phyloP scores from a whole-genome alignment of 2,797 vertebrate species.

The Cyclopterus lumpus region DNA sequence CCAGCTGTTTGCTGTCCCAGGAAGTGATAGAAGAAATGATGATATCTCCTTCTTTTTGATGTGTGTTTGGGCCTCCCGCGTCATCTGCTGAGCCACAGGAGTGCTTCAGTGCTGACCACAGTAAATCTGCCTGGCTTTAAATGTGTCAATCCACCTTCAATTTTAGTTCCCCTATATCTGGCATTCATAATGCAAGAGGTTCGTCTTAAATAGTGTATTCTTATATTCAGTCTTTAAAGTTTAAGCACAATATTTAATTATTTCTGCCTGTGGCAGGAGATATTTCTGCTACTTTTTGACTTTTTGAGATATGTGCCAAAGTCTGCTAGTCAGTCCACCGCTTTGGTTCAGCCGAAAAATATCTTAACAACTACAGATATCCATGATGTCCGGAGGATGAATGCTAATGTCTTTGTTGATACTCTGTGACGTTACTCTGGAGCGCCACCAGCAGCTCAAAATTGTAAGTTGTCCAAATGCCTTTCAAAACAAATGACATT shows the following conservation, averaged over 20 bases:
- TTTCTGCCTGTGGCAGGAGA: not conserved
- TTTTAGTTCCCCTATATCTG: slow-evolving; percentile 1
- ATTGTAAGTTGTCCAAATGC: not conserved
- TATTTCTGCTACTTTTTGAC: slow-evolving; percentile 20
- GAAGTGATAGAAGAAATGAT: slow-evolving; percentile 75
- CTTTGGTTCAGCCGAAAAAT: not conserved
- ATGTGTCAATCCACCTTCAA: slow-evolving; percentile 22
- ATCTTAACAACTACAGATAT: not conserved
- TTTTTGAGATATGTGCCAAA: not conserved
- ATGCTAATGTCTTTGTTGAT: not conserved
- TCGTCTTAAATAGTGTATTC: slow-evolving; percentile 3
- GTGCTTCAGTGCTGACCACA: slow-evolving; percentile 47
- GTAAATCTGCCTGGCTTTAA: slow-evolving; percentile 20
- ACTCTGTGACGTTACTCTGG: not conserved
- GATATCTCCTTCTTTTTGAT: slow-evolving; percentile 50
- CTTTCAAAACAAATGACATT: not conserved
- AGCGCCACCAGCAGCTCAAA: not conserved
- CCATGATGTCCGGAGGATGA: not conserved
- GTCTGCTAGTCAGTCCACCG: not conserved
- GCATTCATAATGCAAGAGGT: slow-evolving; percentile 8
- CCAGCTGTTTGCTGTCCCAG: slow-evolving; percentile 76
- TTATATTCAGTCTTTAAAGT: slow-evolving; percentile 22
- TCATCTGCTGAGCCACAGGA: slow-evolving; percentile 49
- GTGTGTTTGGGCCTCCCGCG: slow-evolving; percentile 18
- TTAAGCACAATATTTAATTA: slow-evolving; percentile 1